phyloP scores from a whole-genome alignment of 2,797 vertebrate genomes.

The Pseudotriccus pelzelni region DNA sequence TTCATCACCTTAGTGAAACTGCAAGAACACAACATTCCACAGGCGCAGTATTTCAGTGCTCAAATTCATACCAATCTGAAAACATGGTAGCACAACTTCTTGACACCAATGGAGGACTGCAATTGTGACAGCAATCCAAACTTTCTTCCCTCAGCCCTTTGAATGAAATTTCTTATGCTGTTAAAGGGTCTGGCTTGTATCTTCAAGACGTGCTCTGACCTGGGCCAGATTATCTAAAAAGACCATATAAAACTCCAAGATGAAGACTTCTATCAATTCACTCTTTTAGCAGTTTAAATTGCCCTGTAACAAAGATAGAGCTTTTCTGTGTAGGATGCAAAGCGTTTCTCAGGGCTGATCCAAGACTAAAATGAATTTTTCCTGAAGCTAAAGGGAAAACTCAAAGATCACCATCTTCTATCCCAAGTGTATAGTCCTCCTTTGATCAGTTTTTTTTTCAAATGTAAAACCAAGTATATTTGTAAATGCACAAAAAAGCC shows the following conservation, averaged over 20 bases:
- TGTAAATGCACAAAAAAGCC: conserved; percentile 10
- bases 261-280: not conserved
- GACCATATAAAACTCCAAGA: not conserved
- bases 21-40: not conserved
- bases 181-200: not conserved
- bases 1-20: not conserved
- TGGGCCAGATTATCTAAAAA: not conserved
- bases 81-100: not conserved
- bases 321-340: not conserved
- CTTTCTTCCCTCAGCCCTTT: not conserved
- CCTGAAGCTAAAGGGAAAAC: conserved; percentile 12
- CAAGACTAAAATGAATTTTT: conserved; percentile 20
- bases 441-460: not conserved
- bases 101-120: not conserved
- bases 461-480: not conserved
- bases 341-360: conserved; percentile 42
- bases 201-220: not conserved
- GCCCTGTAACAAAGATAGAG: not conserved
- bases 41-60: not conserved
- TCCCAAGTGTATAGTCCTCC: not conserved
- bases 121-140: not conserved
- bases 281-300: not conserved
- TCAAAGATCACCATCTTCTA: not conserved
- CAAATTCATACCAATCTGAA: not conserved
- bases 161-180: not conserved